Conservation (phyloP, 2,888 invertebrate genomes). For the Xestia sexstrigata region DNA sequence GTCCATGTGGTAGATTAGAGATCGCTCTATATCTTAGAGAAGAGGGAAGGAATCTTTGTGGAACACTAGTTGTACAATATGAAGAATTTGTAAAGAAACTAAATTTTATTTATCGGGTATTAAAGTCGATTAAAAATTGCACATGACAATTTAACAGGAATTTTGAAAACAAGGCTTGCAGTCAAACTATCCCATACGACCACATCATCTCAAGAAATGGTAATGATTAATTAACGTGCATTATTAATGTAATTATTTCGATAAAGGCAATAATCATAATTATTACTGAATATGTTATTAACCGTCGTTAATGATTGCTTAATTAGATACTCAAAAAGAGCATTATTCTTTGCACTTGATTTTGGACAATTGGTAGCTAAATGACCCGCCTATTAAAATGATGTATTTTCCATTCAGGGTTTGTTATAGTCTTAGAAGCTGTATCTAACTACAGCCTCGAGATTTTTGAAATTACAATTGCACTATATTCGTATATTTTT, state of each 20-base stretch:
- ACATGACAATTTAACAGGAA: not conserved
- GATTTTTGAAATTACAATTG: not conserved
- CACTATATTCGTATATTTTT: not conserved
- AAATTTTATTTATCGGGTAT: not conserved
- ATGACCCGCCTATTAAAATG: not conserved
- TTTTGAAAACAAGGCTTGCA: not conserved
- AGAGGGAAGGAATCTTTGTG: not conserved
- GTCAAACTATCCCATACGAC: not conserved
- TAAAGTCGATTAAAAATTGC: not conserved
- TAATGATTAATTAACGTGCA: slow-evolving; percentile 1
- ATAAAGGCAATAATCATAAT: not conserved
- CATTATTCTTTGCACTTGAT: slow-evolving; percentile 12
- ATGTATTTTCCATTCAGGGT: not conserved
- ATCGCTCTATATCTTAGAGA: not conserved
- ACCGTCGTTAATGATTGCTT: not conserved
- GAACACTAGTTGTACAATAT: not conserved
- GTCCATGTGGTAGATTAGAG: not conserved
- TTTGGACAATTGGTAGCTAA: not conserved
- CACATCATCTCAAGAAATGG: not conserved
- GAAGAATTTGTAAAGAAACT: not conserved
- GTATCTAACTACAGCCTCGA: not conserved
- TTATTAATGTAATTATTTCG: not conserved
- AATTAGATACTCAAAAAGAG: not conserved
- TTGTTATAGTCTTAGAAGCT: not conserved
- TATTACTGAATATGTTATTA: not conserved